Conservation (phyloP, 2,113 vertebrate species). For the Plotosus lineatus region DNA sequence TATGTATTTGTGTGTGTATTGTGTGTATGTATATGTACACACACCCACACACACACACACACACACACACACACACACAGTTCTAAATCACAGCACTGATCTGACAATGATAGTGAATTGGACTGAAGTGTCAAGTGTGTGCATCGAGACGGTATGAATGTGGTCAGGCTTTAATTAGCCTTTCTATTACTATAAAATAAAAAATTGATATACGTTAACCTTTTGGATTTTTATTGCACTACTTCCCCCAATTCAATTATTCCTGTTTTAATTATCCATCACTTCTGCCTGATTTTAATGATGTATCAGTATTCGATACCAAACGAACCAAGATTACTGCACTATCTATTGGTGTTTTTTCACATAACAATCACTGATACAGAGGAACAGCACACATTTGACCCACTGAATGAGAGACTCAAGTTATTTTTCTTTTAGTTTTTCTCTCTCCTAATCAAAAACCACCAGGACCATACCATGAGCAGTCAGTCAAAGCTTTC, state of each 20-base stretch:
- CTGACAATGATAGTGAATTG: constrained; percentile 20
- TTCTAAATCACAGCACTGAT: constrained; percentile 23
- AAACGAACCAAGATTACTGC: background rate
- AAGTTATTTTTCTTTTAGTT: background rate
- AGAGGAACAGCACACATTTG: background rate
- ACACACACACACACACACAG: constrained; percentile 9
- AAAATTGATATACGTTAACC: background rate
- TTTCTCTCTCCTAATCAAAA: background rate
- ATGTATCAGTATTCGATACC: background rate
- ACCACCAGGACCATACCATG: background rate
- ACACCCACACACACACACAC: background rate
- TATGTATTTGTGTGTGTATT: too few relatives aligned
- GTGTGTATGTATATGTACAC: background rate
- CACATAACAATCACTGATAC: background rate
- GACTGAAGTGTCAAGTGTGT: constrained; percentile 21
- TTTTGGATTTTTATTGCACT: background rate
- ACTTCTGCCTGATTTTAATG: background rate
- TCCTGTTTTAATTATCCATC: background rate
- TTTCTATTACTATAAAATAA: constrained; percentile 19
- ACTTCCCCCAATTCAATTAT: background rate
- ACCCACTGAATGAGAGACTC: background rate
- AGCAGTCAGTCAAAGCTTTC: background rate
- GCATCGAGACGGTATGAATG: constrained; percentile 12
- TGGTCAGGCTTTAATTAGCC: constrained; percentile 31
- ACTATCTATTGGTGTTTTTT: background rate